phyloP scores from a whole-genome alignment of 2,797 vertebrate species.

The Cephalopachus bancanus region DNA sequence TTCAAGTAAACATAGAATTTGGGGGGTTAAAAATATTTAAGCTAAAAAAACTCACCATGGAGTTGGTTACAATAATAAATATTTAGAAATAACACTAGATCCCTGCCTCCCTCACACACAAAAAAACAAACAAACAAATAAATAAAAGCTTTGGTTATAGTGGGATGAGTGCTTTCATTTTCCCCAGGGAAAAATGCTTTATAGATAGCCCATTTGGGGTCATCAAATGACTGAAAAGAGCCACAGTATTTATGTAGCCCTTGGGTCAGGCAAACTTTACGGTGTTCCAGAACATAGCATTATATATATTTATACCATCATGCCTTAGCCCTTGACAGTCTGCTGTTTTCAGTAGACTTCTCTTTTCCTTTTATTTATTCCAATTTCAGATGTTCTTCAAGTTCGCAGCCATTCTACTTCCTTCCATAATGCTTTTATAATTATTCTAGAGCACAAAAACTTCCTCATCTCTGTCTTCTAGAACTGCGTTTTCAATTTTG shows the following conservation, averaged over 20 bases:
- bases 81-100: not conserved
- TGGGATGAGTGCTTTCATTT: not conserved
- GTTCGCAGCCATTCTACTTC: not conserved
- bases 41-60: not conserved
- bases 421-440: not conserved
- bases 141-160: conserved; percentile 9
- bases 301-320: not conserved
- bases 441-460: not conserved
- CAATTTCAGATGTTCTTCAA: not conserved
- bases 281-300: not conserved
- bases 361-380: not conserved
- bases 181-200: not conserved
- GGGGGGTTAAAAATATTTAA: not conserved
- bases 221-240: not conserved
- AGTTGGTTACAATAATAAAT: not conserved
- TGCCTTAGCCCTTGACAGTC: not conserved
- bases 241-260: not conserved
- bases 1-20: not conserved
- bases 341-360: not conserved
- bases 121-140: not conserved
- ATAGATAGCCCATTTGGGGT: not conserved
- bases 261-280: not conserved
- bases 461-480: not conserved
- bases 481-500: not conserved
- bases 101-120: accelerated